Percentiles rank a stretch among this genome's conserved stretches.
Conservation (phyloP, 2,113 vertebrate genomes). For the Crotophaga sulcirostris region DNA sequence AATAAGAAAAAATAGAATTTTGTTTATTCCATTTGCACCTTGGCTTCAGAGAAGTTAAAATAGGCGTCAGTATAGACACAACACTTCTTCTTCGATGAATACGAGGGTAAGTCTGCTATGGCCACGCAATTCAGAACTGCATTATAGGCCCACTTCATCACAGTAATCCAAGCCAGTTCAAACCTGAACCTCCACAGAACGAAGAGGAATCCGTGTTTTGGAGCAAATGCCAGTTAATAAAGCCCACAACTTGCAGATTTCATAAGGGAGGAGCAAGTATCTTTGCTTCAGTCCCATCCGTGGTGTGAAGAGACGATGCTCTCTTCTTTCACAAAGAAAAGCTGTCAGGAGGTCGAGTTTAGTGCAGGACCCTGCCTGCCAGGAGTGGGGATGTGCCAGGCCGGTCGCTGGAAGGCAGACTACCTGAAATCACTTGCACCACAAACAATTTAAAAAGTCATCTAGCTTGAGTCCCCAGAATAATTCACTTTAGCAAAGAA, state of each 20-base stretch:
- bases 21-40: slow-evolving; percentile 36
- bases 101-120: neutral
- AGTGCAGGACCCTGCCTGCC: neutral
- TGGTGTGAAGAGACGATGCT: neutral
- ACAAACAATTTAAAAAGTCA: neutral
- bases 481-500: neutral
- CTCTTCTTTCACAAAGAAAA: neutral
- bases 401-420: neutral
- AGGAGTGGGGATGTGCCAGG: neutral
- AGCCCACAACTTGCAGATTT: neutral
- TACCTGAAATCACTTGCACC: neutral
- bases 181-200: neutral
- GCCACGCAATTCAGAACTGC: neutral
- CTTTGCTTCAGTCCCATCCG: fast-evolving
- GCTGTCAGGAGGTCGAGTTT: neutral
- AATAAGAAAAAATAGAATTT: slow-evolving; percentile 50
- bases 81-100: neutral
- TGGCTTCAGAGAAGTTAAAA: slow-evolving; percentile 21
- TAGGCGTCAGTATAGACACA: neutral
- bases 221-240: neutral
- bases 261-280: neutral
- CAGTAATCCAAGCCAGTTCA: neutral
- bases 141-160: neutral
- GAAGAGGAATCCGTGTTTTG: neutral
- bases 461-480: neutral